Evolutionary conservation across 2,113 vertebrate species (phyloP).

Genomic region (Dendrocopos noguchii): DNA sequence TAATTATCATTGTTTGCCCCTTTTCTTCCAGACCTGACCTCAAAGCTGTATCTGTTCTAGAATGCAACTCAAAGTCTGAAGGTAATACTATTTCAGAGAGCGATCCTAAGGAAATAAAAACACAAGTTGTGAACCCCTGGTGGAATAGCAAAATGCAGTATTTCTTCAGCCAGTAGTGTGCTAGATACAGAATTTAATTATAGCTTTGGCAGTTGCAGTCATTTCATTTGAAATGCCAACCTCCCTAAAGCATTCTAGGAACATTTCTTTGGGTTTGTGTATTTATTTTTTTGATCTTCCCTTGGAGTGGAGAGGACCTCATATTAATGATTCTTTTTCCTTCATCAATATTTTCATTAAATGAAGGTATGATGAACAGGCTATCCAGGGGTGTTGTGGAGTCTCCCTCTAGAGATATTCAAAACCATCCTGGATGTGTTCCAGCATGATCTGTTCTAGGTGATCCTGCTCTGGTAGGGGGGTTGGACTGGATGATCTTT

Average conservation of each 20-base stretch:
- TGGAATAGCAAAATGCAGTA: not conserved
- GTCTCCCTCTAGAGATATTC: no score
- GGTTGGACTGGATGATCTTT: no score
- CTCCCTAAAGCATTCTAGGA: not conserved
- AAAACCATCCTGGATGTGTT: no score
- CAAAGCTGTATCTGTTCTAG: not conserved
- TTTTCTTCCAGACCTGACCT: not conserved
- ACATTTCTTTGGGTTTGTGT: not conserved
- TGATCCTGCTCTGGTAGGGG: no score
- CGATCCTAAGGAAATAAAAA: not conserved
- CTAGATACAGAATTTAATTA: slow-evolving; percentile 17
- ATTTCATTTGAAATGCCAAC: not conserved
- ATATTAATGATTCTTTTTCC: not conserved
- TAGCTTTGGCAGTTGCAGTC: not conserved
- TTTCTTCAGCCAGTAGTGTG: not conserved
- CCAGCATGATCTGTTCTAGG: no score
- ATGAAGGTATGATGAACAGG: no score
- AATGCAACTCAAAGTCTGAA: not conserved
- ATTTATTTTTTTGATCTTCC: not conserved
- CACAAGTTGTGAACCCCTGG: not conserved
- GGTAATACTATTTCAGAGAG: not conserved
- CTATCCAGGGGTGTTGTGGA: no score
- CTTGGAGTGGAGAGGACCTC: not conserved
- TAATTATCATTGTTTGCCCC: not conserved
- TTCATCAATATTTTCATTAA: not conserved